Evolutionary conservation across 2,888 invertebrate genomes (phyloP), one percentile per base, ranked within the genome.

Genomic region (Tuberolachnus salignus): DNA sequence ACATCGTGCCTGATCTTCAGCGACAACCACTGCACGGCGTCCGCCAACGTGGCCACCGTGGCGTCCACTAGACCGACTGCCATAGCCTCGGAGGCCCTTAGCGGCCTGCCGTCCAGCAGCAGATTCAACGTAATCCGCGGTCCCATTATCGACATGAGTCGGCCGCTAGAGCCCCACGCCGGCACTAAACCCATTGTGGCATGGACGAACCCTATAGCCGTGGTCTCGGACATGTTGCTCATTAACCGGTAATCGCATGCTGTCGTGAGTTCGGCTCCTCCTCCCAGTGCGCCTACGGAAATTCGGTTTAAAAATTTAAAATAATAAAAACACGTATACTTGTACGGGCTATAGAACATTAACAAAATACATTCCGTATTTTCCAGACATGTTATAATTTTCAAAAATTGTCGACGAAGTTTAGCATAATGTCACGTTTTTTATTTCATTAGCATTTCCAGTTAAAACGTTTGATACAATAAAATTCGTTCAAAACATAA

Each of bases 191-290:
- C 88, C 86, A 88, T 86, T 81, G 84, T 85, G 0, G 83, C 84
- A 81, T 88, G 88, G 8, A 88, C 87, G 82, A 87, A 88, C 10
- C 86, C 86, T 49, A 88, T 84, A 70, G 84, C 84, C 1, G 86
- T 85, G 1, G 81, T 75, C 10, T 81, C 73, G 0, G 82, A 67
- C 10, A 2, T 1, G 6, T 81, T 80, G 0, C 86, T 84, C 83
- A 87, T 84, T 1, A 88, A 81, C 19, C 88, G 83, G 81, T 86
- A 87, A 82, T 89, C 89, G 82, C 88, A 87, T 2, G 86, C 85
- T 23, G 86, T 84, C 0, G 86, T 84, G 11, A 89, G 80, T 83
- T 89, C 89, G 1, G 88, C 87, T 6, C 88, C 89, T 1, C 88
- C 89, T 10, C 89, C 89, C 2, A 88, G 82, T 1, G 88, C 88